These are phyloP conservation scores for Armadillidium nasatum DNA, from an alignment of 1,140 invertebrate genomes.

Conservation along the genomic window DNA sequence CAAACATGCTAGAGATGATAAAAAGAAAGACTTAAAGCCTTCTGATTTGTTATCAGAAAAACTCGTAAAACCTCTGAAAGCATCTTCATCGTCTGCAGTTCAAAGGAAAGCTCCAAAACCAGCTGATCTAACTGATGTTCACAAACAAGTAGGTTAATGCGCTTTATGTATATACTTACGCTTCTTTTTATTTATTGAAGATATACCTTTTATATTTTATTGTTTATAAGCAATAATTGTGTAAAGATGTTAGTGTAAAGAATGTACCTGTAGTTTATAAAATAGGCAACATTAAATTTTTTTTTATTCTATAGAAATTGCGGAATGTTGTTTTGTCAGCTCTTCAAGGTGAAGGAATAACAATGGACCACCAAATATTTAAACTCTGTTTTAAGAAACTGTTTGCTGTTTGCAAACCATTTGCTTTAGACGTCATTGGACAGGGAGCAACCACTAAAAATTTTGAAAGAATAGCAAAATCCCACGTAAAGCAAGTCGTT, in stretches of 20 bases:
- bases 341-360: constrained; percentile 36
- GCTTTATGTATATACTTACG: too few species aligned
- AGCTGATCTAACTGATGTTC: not conserved
- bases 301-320: constrained; percentile 30
- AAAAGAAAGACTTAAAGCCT: not conserved
- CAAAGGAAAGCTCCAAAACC: not conserved
- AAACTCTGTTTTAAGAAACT: constrained; percentile 44
- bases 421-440: constrained; percentile 39
- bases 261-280: too few species aligned
- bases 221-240: too few species aligned
- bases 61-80: not conserved
- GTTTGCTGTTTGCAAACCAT: constrained; percentile 38
- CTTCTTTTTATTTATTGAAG: too few species aligned
- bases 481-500: constrained; percentile 42
- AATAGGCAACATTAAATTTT: not conserved
- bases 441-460: constrained; percentile 40
- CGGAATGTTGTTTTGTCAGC: constrained; percentile 36
- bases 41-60: not conserved
- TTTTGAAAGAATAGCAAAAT: constrained; percentile 39
- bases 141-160: not conserved
- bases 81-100: not conserved
- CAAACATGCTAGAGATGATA: not conserved
- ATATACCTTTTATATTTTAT: too few species aligned
- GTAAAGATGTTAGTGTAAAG: too few species aligned
- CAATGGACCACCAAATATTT: constrained; percentile 39